Percentiles rank a stretch among this genome's conserved stretches.
Conservation (phyloP, 2,113 vertebrate species). For the Tichodroma muraria region DNA sequence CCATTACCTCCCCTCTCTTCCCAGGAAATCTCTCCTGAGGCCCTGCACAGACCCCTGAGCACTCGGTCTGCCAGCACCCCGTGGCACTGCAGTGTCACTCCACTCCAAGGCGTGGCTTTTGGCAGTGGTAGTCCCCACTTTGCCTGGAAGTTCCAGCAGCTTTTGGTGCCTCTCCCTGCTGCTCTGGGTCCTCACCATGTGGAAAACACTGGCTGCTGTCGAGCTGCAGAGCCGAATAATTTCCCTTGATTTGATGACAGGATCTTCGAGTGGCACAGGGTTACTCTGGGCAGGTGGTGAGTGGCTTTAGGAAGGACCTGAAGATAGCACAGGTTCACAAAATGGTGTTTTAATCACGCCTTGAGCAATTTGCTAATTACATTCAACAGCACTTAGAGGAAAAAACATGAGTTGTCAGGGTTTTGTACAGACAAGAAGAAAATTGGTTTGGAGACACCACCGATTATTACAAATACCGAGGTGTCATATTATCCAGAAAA, state of each 20-base stretch:
- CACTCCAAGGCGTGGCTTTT: not conserved
- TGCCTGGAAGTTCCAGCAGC: not conserved
- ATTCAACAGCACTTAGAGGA: conserved; percentile 42
- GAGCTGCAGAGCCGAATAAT: not conserved
- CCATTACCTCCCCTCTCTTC: not conserved
- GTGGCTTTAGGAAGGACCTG: not conserved
- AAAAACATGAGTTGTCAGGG: conserved; percentile 15
- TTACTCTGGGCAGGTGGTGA: not conserved
- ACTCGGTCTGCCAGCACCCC: not conserved
- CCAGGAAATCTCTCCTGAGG: not conserved
- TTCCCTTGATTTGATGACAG: not conserved
- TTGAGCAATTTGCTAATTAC: conserved; percentile 64
- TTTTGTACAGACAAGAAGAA: conserved; percentile 27
- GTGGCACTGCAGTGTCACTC: not conserved
- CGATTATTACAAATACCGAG: conserved; percentile 1
- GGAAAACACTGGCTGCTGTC: not conserved
- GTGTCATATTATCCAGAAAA: conserved; percentile 45
- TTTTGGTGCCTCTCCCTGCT: not conserved
- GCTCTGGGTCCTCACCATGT: not conserved
- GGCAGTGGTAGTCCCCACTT: not conserved
- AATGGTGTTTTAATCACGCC: conserved; percentile 62
- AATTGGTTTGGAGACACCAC: conserved; percentile 23
- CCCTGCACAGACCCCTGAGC: not conserved
- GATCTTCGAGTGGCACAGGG: not conserved
- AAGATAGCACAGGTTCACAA: conserved; percentile 7